Percentiles rank a stretch among this genome's conserved stretches.
phyloP scores from a whole-genome alignment of 2,888 invertebrate genomes.

The Disparrhopalites patrizii region DNA sequence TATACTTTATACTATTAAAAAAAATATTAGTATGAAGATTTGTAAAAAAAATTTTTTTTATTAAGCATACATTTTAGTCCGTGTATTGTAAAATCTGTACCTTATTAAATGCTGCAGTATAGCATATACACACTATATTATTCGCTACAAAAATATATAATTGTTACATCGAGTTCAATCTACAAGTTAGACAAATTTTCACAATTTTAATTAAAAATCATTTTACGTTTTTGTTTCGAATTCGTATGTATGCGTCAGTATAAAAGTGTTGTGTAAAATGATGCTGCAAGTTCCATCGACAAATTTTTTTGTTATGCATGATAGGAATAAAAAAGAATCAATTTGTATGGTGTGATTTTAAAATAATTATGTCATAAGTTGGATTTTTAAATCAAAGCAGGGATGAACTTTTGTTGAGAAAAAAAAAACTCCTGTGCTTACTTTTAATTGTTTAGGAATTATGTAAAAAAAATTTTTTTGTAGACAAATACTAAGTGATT shows the following conservation, averaged over 20 bases:
- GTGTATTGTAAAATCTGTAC: slow-evolving; percentile 18
- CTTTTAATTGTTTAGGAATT: no score
- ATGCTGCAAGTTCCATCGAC: no score
- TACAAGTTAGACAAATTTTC: background rate
- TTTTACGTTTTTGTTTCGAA: background rate
- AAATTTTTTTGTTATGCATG: background rate
- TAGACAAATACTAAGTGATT: no score
- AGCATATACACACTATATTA: background rate
- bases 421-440: no score
- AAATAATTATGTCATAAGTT: background rate
- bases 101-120: slow-evolving; percentile 11
- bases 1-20: background rate
- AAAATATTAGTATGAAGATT: background rate
- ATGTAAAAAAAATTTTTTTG: no score
- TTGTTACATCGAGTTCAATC: slow-evolving; percentile 11
- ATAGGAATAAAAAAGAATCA: background rate
- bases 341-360: background rate
- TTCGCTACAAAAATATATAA: background rate
- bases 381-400: no score
- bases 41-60: slow-evolving; percentile 11
- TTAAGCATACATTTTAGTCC: no score
- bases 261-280: no score
- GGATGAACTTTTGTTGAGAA: no score
- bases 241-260: no score
- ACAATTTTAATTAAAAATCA: background rate